Base-by-base conservation (phyloP, 2,888 invertebrate species). In the Trissolcus brochymenae region DNA sequence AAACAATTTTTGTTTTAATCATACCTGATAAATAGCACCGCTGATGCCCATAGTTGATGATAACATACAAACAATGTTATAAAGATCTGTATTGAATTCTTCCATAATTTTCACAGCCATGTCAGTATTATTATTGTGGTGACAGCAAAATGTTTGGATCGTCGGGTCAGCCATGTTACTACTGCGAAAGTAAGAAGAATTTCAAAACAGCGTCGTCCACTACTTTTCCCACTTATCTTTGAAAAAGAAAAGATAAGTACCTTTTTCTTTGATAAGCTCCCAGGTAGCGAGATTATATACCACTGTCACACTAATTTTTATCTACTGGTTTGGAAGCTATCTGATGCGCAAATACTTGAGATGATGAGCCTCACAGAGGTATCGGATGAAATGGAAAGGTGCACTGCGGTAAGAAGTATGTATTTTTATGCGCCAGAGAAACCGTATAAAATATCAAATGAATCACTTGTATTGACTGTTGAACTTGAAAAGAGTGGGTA, bases 71-170 rank as follows among this genome's bases (percentile, higher is more conserved):
- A 95, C 93, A 13, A 89, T 90, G 86, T 95, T 95, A 86, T 95
- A 95, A 1, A 93, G 91, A 83, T 93, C 91, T 0, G 94, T 93
- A 86, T 95, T 93, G 85, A 95, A 95, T 89, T 94, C 93, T 79
- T 91, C 90, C 92, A 94, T 93, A 73, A 94, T 91, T 84, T 90
- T 90, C 7, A 93, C 90, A 21, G 93, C 92, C 85, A 93, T 91
- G 83, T 93, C 93, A 76, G 92, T 91, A 72, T 91, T 91, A 14
- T 91, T 92, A 13, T 91, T 92, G 81, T 93, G 93, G 85, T 94
- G 94, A 85, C 95, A 95, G 87, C 94, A 94, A 87, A 95, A 94
- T 13, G 95, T 95, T 91, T 95, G 95, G 83, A 95, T 94, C 49
- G 95, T 95, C 64, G 95, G 95, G 89, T 95, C 95, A 41, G 95